Evolutionary conservation across 2,113 vertebrate genomes (phyloP).

Genomic region (Urocynchramus pylzowi): DNA sequence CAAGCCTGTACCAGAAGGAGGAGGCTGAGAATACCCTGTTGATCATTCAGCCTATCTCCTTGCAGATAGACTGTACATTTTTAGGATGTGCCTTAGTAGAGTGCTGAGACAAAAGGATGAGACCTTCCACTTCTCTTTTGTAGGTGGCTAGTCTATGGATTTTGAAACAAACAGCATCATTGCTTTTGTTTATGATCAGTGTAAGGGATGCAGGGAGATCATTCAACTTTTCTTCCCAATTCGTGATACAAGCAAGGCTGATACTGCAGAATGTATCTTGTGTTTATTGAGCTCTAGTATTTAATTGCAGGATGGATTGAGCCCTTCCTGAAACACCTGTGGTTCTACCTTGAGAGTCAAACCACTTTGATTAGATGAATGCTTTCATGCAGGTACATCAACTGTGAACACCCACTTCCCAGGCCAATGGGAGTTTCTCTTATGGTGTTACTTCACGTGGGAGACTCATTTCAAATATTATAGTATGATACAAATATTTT

Average conservation of each 20-base stretch:
- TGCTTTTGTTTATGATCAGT: not conserved
- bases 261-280: not conserved
- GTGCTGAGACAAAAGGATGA: not conserved
- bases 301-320: not conserved
- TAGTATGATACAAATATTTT: not conserved
- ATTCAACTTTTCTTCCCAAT: not conserved
- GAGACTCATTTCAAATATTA: not conserved
- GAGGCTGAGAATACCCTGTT: not conserved
- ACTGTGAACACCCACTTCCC: not conserved
- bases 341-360: not conserved
- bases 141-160: not conserved
- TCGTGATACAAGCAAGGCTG: not conserved
- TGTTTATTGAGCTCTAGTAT: not conserved
- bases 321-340: not conserved
- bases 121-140: not conserved
- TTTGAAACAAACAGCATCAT: not conserved
- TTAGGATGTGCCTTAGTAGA: not conserved
- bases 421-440: not conserved
- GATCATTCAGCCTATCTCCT: not conserved
- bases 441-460: fast-evolving
- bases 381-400: not conserved
- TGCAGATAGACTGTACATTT: not conserved
- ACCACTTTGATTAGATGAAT: not conserved
- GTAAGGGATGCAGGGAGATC: not conserved
- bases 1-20: not conserved